phyloP scores from a whole-genome alignment of 2,888 invertebrate genomes.

The Linnaemya tessellans region DNA sequence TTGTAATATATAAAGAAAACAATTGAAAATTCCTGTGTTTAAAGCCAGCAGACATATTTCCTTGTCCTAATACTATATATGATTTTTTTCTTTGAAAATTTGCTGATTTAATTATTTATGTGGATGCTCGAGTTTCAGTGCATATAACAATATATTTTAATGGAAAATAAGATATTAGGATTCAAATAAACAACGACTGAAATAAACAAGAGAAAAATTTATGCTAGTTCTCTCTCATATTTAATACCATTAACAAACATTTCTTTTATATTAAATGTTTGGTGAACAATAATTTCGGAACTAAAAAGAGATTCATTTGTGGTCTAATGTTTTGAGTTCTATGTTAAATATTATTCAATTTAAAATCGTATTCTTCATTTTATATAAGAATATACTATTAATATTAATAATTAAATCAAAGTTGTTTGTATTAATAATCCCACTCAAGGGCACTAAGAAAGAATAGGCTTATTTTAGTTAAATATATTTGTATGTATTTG shows the following conservation, averaged over 20 bases:
- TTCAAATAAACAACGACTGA: slow-evolving; percentile 13
- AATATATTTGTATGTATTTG: slow-evolving; percentile 4
- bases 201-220: slow-evolving; percentile 4
- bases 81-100: not conserved
- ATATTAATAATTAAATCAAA: slow-evolving; percentile 3
- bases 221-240: slow-evolving; percentile 1
- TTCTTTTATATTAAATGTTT: not conserved
- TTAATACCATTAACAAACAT: slow-evolving; percentile 10
- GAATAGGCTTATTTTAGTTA: slow-evolving; percentile 9
- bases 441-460: slow-evolving; percentile 8
- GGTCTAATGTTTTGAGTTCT: not conserved
- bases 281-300: not conserved
- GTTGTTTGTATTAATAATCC: slow-evolving; percentile 18
- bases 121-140: not conserved
- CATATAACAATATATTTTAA: slow-evolving; percentile 24
- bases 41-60: not conserved
- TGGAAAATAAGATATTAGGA: not conserved
- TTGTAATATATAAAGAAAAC: not conserved
- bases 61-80: not conserved
- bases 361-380: slow-evolving; percentile 16
- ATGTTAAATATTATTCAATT: slow-evolving; percentile 4
- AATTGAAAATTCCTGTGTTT: slow-evolving; percentile 1
- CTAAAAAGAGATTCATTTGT: not conserved
- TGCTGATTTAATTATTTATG: not conserved
- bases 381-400: slow-evolving; percentile 5